Evolutionary conservation across 2,113 vertebrate genomes (phyloP), one percentile per base, ranked within the genome.

Genomic region (Hucho hucho): DNA sequence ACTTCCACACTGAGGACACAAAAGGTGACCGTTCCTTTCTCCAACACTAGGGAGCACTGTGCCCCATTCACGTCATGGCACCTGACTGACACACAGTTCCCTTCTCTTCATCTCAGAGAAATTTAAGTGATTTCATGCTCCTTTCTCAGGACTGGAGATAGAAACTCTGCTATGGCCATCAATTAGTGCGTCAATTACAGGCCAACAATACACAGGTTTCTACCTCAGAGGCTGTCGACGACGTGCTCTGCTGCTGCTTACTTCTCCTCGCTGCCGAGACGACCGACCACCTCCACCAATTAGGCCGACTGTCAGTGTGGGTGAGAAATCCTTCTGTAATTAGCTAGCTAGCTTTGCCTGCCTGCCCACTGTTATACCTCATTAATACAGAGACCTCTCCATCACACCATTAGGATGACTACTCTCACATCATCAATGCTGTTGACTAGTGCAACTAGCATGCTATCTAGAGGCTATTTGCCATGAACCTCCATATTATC

Each of bases 21-120:
- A 53, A 14, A 7, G 4, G 4, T 53, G 49, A 16, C 49, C 16
- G 3, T 53, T 53, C 49, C 12, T 18, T 53, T 53, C 3, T 53
- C 13, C 16, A 53, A 53, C 49, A 53, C 49, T 69, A 85, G 84
- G 76, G 70, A 78, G 78, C 74, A 69, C 43, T 73, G 64, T 77
- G 76, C 32, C 43, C 64, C 37, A 70, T 75, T 5, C 49, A 53
- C 14, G 18, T 14, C 12, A 74, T 79, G 79, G 77, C 81, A 77
- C 76, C 75, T 81, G 58, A 61, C 2, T 22, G 58, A 61, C 58
- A 9, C n/a, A 22, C 58, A 59, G n/a, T 22, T 61, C 58, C 58
- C 58, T 22, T 61, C 7, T 56, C 53, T 18, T 22, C 79, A 79
- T 71, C 58, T 59, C 81, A 11, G 37, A 43, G 37, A 11, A 43